Evolutionary conservation across 2,888 invertebrate species (phyloP).

Genomic region (Augiades crinisus): DNA sequence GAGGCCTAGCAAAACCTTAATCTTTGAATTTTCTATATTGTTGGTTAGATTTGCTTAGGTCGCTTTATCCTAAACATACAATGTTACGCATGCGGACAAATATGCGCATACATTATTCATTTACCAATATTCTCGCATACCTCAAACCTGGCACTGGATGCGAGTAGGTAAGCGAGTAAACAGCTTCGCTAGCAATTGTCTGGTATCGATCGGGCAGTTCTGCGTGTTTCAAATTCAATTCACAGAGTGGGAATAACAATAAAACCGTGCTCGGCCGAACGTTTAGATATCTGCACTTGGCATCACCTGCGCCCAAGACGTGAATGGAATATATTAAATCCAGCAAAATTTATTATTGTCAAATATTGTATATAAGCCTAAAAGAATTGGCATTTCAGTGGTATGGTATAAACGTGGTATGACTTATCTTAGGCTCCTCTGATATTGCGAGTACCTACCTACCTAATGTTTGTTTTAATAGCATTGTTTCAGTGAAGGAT

Average conservation of each 20-base stretch:
- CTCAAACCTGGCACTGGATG: neutral
- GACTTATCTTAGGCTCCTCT: too few relatives aligned
- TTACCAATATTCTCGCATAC: neutral
- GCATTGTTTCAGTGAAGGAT: too few relatives aligned
- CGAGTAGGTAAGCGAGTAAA: neutral
- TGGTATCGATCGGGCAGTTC: slow-evolving; percentile 56
- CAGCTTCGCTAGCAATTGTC: slow-evolving; percentile 30
- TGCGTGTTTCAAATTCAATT: slow-evolving; percentile 77
- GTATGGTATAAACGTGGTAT: too few relatives aligned
- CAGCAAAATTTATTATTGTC: neutral
- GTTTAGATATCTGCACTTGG: slow-evolving; percentile 55
- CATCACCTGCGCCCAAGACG: slow-evolving; percentile 70
- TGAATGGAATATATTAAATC: slow-evolving; percentile 56
- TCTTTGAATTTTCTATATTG: too few relatives aligned
- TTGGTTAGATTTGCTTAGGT: too few relatives aligned
- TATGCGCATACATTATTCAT: neutral
- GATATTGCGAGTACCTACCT: too few relatives aligned
- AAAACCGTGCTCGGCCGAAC: slow-evolving; percentile 54
- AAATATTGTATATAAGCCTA: neutral
- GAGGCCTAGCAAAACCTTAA: too few relatives aligned
- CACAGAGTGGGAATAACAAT: slow-evolving; percentile 77
- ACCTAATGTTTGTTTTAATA: too few relatives aligned
- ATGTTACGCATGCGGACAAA: neutral
- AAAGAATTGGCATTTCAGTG: neutral
- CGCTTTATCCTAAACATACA: slow-evolving; percentile 9